Evolutionary conservation across 2,797 vertebrate genomes (phyloP), one percentile per base, ranked within the genome.

Genomic region (Pipistrellus nathusii): DNA sequence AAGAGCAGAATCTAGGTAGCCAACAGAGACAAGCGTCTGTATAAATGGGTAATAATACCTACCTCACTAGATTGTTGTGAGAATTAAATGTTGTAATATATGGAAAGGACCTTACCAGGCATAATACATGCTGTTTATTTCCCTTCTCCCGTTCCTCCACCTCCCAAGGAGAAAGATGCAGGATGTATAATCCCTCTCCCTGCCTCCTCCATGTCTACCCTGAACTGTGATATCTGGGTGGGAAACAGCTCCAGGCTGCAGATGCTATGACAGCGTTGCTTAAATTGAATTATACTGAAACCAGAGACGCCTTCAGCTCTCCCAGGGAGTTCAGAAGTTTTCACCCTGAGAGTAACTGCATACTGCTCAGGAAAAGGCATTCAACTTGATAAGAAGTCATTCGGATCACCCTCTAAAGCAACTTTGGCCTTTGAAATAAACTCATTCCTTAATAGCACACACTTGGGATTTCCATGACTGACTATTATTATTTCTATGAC

Each of bases 251-350:
- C 85, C 93, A 84, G 93, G 93, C 95, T 95, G 90, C 93, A 97
- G 94, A 95, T 98, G 98, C 97, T 97, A 97, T 97, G 97, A 92
- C 97, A 97, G 96, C 81, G 10, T 85, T 35, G 93, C 89, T 95
- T 97, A 96, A 97, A 97, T 97, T 97, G 91, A 97, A 97, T 97
- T 97, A 97, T 38, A 3, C 90, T 92, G 95, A 97, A 97, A 97
- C 85, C 85, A 94, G 95, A 97, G 96, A 96, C 2, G 92, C 25
- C 77, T 92, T 97, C 96, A 91, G 94, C 97, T 90, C 95, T 96
- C 98, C 90, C 38, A 97, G 98, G 97, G 98, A 98, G 98, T 98
- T 98, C 98, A 98, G 96, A 97, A 98, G 98, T 98, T 98, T 97
- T 98, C 96, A 96, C 97, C 96, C 97, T 94, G 91, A 94, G 93